A percentile compares a stretch with the other conserved stretches of the same genome.
phyloP scores from a whole-genome alignment of 53 echinoderm and acorn worm species.

The Temnopleurus reevesii region DNA sequence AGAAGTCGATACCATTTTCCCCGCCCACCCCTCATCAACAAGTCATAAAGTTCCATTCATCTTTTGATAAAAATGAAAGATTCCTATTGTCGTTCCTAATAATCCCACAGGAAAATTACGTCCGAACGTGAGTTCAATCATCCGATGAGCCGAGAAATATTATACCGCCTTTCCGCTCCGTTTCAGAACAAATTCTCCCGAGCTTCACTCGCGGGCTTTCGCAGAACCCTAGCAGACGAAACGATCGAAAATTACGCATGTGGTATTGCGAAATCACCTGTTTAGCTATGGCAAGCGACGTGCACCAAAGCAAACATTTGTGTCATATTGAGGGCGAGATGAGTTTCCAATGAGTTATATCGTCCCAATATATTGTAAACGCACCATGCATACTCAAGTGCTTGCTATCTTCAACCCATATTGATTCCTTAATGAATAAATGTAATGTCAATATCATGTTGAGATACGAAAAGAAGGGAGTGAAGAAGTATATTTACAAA shows the following conservation, averaged over 20 bases:
- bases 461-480: not conserved
- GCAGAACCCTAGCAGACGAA: not conserved
- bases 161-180: slow-evolving; percentile 23
- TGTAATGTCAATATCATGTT: not conserved
- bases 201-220: not conserved
- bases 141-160: slow-evolving; percentile 22
- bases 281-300: slow-evolving; percentile 19
- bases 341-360: not conserved
- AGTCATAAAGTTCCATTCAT: not conserved
- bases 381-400: not conserved
- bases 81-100: not conserved
- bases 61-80: not conserved
- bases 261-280: slow-evolving; percentile 14
- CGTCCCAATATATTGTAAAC: not conserved
- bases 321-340: not conserved
- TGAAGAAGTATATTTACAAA: not conserved
- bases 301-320: slow-evolving; percentile 12
- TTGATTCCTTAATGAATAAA: slow-evolving; percentile 2
- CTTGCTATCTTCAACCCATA: not conserved
- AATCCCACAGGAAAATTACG: not conserved
- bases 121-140: not conserved
- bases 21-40: not conserved
- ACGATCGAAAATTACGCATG: not conserved
- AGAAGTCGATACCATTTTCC: not conserved
- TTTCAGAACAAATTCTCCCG: not conserved